Conservation (phyloP, 2,888 invertebrate genomes). For the Trichogramma dendrolimi region DNA sequence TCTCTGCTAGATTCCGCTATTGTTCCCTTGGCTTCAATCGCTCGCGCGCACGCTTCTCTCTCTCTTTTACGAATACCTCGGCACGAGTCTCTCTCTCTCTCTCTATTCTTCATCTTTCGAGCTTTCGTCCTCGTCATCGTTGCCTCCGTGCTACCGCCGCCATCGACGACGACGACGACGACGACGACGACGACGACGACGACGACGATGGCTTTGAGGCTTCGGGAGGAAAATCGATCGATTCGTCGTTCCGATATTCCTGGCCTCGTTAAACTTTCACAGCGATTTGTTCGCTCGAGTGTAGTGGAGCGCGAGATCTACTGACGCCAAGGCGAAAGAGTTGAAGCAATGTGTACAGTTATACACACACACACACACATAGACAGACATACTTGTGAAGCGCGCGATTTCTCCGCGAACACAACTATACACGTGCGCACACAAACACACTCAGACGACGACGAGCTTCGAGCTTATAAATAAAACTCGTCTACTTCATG, state of each 20-base stretch:
- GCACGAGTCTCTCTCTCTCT: background rate
- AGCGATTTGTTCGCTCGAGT: conserved; percentile 25
- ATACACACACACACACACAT: too few relatives aligned
- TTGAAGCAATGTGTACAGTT: background rate
- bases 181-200: background rate
- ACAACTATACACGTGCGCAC: too few relatives aligned
- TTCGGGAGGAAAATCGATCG: conserved; percentile 16
- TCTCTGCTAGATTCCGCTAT: too few relatives aligned
- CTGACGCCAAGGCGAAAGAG: too few relatives aligned
- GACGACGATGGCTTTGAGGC: too few relatives aligned
- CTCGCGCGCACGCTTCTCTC: background rate
- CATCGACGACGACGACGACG: background rate
- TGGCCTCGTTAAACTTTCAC: conserved; percentile 29
- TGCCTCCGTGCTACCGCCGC: background rate
- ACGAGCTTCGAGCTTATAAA: conserved; percentile 18
- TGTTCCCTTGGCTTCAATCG: too few relatives aligned
- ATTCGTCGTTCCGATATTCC: conserved; percentile 24
- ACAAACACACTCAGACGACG: too few relatives aligned
- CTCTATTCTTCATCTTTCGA: background rate
- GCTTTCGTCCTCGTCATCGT: conserved; percentile 2
- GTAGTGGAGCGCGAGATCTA: conserved; percentile 7
- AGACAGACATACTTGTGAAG: too few relatives aligned
- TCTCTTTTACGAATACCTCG: background rate
- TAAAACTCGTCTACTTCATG: conserved; percentile 7
- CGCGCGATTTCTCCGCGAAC: too few relatives aligned